These are phyloP conservation scores for Lissonota sp. DNA, from an alignment of 2,888 invertebrate genomes.

Conservation along the genomic window DNA sequence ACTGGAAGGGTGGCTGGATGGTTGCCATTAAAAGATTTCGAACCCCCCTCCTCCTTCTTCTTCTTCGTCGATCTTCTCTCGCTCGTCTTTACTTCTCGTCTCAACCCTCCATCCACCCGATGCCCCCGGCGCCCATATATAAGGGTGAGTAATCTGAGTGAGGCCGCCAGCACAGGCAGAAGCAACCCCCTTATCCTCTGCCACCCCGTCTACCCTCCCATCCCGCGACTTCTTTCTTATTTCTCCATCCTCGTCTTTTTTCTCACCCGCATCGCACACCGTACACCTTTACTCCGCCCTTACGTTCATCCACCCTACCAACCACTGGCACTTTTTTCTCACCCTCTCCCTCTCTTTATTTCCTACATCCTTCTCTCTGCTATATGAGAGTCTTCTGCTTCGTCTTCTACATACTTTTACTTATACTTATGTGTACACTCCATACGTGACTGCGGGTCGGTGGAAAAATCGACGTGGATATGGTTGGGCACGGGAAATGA, in stretches of 20 bases:
- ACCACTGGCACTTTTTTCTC: constrained; percentile 6
- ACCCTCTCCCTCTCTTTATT: constrained; percentile 22
- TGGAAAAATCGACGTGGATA: constrained; percentile 49
- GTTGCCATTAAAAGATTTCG: constrained; percentile 83
- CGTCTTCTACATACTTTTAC: constrained; percentile 61
- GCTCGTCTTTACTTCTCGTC: constrained; percentile 64
- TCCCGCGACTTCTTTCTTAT: constrained; percentile 52
- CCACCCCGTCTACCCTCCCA: constrained; percentile 7
- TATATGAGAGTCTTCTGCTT: constrained; percentile 46
- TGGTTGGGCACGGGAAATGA: constrained; percentile 17
- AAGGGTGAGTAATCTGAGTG: constrained; percentile 81
- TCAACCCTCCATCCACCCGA: constrained; percentile 10
- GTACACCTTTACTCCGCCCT: constrained; percentile 61
- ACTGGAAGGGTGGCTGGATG: constrained; percentile 75
- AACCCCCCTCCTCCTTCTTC: constrained; percentile 67
- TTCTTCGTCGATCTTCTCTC: constrained; percentile 50
- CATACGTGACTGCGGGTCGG: constrained; percentile 52
- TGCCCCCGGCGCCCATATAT: constrained; percentile 78
- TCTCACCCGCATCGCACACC: constrained; percentile 68
- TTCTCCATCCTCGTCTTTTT: constrained; percentile 52
- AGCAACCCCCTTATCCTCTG: constrained; percentile 25
- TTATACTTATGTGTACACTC: constrained; percentile 57
- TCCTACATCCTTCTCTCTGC: constrained; percentile 58
- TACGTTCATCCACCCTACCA: constrained; percentile 50
- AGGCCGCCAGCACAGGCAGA: constrained; percentile 59